Conservation (phyloP, 2,113 vertebrate species). For the Baryphthengus martii region DNA sequence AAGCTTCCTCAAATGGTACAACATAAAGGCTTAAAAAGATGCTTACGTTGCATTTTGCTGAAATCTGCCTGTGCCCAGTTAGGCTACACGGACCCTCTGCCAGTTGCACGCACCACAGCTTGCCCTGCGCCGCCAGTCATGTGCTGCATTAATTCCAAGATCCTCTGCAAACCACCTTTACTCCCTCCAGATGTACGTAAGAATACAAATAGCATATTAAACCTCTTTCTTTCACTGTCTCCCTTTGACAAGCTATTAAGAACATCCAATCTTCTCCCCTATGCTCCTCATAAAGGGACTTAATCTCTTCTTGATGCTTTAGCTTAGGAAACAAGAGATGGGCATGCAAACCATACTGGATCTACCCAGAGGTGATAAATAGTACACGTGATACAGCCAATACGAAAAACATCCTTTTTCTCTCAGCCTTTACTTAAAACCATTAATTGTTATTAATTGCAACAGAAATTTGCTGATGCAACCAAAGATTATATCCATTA, state of each 20-base stretch:
- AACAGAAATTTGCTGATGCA: conserved; percentile 50
- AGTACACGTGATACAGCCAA: not conserved
- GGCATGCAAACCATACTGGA: conserved; percentile 5
- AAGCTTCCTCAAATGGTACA: not conserved
- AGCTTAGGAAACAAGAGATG: conserved; percentile 40
- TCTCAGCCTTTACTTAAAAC: conserved; percentile 22
- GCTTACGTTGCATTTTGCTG: not conserved
- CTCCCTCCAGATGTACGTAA: conserved; percentile 29
- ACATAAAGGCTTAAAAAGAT: not conserved
- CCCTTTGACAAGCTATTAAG: conserved; percentile 59
- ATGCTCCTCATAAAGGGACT: conserved; percentile 36
- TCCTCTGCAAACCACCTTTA: not conserved
- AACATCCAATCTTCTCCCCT: conserved; percentile 24
- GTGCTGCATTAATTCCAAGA: not conserved
- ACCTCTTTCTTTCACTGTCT: conserved; percentile 24
- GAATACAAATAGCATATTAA: conserved; percentile 49
- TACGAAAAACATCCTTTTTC: not conserved
- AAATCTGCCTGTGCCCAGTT: not conserved
- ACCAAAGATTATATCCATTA: conserved; percentile 40
- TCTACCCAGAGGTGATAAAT: conserved; percentile 29
- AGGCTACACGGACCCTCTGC: not conserved
- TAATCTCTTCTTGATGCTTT: conserved; percentile 45
- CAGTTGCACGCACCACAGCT: not conserved
- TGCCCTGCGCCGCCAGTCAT: not conserved
- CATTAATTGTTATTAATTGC: conserved; percentile 58